Evolutionary conservation across 2,888 invertebrate genomes (phyloP).

Genomic region (Alentia gelatinosa): DNA sequence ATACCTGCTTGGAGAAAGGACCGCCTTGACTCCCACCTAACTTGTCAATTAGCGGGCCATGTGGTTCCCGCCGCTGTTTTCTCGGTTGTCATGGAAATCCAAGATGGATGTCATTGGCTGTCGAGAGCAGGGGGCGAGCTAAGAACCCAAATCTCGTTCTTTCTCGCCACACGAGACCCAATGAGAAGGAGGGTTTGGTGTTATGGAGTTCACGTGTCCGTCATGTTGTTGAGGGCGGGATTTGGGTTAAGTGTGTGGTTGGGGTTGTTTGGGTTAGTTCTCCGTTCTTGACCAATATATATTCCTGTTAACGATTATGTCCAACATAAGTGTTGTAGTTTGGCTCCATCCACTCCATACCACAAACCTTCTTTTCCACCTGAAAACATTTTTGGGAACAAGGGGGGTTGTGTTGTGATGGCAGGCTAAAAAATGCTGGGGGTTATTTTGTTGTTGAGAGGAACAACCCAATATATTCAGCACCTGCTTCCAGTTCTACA

Average conservation of each 20-base stretch:
- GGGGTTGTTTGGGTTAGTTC: background rate
- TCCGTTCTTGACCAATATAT: background rate
- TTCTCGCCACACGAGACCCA: background rate
- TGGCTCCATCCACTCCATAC: too few species aligned
- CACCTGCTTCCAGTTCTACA: too few species aligned
- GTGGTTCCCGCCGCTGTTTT: background rate
- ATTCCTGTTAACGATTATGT: background rate
- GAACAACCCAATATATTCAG: too few species aligned
- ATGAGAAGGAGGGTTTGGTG: too few species aligned
- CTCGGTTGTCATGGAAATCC: slow-evolving; percentile 1
- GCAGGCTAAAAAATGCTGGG: too few species aligned
- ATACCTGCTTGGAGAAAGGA: background rate
- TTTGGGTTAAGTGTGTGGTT: background rate
- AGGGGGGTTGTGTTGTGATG: too few species aligned
- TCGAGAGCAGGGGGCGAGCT: background rate
- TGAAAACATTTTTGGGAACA: too few species aligned
- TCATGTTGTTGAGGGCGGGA: background rate
- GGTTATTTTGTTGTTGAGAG: too few species aligned
- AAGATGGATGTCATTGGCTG: slow-evolving; percentile 1
- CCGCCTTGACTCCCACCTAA: background rate
- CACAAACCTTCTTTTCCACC: too few species aligned
- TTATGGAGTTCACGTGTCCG: background rate
- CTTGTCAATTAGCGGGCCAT: background rate
- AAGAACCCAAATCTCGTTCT: background rate
- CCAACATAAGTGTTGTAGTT: background rate